Base-by-base conservation (phyloP, 2,888 invertebrate genomes). In the Polymixis lichenea region DNA sequence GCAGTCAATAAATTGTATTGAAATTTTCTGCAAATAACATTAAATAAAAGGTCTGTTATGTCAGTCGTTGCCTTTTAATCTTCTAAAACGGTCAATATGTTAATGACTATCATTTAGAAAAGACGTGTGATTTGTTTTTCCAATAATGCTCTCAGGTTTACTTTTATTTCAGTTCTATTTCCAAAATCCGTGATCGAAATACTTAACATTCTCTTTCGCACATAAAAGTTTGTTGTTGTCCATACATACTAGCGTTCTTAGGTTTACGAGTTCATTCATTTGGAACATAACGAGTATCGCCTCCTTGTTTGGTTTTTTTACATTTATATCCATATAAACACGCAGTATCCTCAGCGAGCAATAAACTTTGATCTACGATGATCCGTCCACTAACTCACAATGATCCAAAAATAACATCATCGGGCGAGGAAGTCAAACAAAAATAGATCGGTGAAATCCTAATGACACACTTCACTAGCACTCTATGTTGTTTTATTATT, bases 381-480 rank as follows among this genome's bases (percentile, higher is more conserved):
- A 94, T 95, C 92, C 90, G 88, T 91, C 89, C 88, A 89, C 88
- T 87, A 89, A 89, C 89, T 88, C 87, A 88, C 89, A 84, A 80
- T 83, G 87, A 82, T 87, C 87, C 87, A 90, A 90, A 93, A 93
- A 93, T 93, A 93, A 91, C 88, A 89, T 85, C 80, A 86, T 87
- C 84, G 73, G 55, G 74, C 85, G 85, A 89, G 91, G 89, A 89
- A 88, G 88, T 88, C 60, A 74, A 81, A 90, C 92, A 82, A 89
- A 94, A 94, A 95, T 95, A 95, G 94, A 93, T 92, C 87, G 87
- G 86, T 90, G 91, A 90, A 91, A 93, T 92, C 93, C 93, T 92
- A 94, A 95, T 95, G 95, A 95, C 95, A 95, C 92, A 94, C 92
- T 93, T 94, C 92, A 92, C 90, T 92, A 91, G 82, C 90, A 85